Evolutionary conservation across 2,797 vertebrate species (phyloP).

Genomic region (Propithecus deckenii): DNA sequence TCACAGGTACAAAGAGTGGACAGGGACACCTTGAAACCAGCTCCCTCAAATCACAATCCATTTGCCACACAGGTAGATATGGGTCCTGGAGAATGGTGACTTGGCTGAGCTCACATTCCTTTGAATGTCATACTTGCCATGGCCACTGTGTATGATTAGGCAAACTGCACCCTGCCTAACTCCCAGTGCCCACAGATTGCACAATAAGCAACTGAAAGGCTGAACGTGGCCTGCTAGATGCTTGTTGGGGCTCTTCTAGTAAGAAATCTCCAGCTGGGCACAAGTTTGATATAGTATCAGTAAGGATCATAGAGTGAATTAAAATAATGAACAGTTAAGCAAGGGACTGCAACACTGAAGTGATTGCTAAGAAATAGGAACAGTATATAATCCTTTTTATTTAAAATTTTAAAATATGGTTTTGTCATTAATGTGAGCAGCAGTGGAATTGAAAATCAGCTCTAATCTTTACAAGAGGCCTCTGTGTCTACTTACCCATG

Average conservation of each 20-base stretch:
- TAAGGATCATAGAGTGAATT: not conserved
- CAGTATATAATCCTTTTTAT: not conserved
- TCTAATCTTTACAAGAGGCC: not conserved
- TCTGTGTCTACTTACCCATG: slow-evolving; percentile 89
- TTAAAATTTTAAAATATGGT: not conserved
- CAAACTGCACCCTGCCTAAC: fast-evolving
- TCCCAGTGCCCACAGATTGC: fast-evolving
- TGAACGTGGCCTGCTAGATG: not conserved
- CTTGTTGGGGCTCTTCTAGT: not conserved
- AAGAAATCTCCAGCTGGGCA: not conserved
- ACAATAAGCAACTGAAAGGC: fast-evolving
- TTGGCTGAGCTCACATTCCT: not conserved
- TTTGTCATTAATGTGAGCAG: not conserved
- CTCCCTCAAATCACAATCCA: not conserved
- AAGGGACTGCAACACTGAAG: not conserved
- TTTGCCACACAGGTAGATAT: not conserved
- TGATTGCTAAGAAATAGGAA: not conserved
- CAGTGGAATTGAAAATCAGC: not conserved
- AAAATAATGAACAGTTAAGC: slow-evolving; percentile 5
- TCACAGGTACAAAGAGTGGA: not conserved
- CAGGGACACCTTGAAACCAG: not conserved
- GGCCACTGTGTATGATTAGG: not conserved
- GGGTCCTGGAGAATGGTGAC: not conserved
- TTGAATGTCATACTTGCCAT: not conserved
- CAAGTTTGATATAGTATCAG: not conserved